Percentiles rank a stretch among this genome's conserved stretches.
Conservation (phyloP, 2,797 vertebrate species). For the Aselliscus stoliczkanus region DNA sequence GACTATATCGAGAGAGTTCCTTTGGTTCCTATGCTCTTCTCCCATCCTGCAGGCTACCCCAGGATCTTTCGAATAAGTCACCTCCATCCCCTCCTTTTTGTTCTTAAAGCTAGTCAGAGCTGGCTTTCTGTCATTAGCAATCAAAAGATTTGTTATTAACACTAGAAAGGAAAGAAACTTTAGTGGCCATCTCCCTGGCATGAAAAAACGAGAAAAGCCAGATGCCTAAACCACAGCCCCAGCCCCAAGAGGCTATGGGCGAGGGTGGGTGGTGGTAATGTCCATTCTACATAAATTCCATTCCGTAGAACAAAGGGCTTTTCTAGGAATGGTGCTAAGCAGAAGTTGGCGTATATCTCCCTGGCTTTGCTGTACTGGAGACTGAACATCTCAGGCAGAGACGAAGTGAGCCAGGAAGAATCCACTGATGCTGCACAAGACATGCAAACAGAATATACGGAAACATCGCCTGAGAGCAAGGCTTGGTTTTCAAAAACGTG, state of each 20-base stretch:
- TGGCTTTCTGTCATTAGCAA: neutral
- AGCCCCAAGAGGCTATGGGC: neutral
- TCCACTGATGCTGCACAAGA: neutral
- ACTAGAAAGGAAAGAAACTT: neutral
- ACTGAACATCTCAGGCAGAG: neutral
- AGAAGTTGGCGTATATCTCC: neutral
- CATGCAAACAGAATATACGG: neutral
- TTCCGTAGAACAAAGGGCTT: neutral
- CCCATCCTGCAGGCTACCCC: neutral
- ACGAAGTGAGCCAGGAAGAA: neutral
- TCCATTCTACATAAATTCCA: neutral
- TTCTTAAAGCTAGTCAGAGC: neutral
- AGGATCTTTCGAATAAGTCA: neutral
- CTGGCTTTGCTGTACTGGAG: neutral
- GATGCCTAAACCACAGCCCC: neutral
- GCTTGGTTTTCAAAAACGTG: neutral
- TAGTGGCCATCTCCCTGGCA: neutral
- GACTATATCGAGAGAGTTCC: neutral
- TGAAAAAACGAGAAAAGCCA: neutral
- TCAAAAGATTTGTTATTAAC: neutral
- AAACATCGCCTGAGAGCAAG: neutral
- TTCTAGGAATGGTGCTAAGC: neutral
- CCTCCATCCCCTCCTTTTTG: neutral
- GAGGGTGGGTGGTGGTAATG: neutral
- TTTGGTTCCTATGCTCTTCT: neutral